Evolutionary conservation across 2,888 invertebrate genomes (phyloP).

Genomic region (Eurytoma californica): DNA sequence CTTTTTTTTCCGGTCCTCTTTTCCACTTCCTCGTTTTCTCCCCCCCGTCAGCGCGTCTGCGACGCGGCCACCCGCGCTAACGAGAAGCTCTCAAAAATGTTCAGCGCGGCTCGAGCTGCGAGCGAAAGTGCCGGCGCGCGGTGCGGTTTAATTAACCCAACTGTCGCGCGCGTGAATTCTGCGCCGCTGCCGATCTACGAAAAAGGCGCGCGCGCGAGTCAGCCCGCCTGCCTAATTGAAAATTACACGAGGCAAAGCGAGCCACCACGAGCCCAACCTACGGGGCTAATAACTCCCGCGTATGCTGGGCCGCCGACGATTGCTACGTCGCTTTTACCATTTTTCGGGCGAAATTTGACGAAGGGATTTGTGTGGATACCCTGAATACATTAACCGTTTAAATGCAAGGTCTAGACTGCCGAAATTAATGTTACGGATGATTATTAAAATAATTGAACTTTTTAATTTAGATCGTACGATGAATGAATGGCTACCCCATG

Average conservation of each 20-base stretch:
- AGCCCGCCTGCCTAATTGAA: constrained; percentile 37
- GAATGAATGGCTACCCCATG: no score
- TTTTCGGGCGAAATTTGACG: no score
- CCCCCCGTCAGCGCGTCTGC: neutral
- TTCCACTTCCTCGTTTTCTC: constrained; percentile 23
- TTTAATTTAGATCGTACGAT: no score
- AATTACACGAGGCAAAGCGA: constrained; percentile 47
- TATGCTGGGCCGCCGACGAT: neutral
- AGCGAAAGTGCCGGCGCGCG: neutral
- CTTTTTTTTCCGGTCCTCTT: neutral
- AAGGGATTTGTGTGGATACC: no score
- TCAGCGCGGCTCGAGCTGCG: neutral
- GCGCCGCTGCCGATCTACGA: neutral
- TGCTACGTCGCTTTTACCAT: no score
- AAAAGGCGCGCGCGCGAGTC: constrained; percentile 2
- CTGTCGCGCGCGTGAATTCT: constrained; percentile 33
- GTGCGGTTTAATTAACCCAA: constrained; percentile 44
- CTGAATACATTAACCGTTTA: no score
- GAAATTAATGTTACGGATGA: no score
- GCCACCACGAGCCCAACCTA: neutral
- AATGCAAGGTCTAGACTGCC: no score
- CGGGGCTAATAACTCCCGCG: constrained; percentile 45
- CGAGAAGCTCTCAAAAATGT: constrained; percentile 26
- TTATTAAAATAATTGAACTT: no score
- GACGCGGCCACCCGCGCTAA: no score